Evolutionary conservation across 2,797 vertebrate species (phyloP).

Genomic region (Pelodytes ibericus): DNA sequence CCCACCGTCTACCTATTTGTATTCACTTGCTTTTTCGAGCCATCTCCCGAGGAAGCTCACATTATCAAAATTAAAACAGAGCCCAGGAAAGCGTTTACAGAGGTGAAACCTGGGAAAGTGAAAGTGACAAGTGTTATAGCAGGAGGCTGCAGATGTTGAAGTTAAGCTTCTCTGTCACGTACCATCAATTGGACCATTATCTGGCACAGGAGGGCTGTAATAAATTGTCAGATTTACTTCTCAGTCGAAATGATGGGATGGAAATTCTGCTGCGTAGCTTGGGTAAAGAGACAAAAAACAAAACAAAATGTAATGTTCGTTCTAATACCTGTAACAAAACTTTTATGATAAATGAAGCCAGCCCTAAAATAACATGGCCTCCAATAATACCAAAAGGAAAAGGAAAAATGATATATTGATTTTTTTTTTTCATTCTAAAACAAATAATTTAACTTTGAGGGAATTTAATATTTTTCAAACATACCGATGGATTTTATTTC

Average conservation of each 20-base stretch:
- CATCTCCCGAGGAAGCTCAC: conserved; percentile 61
- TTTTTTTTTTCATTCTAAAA: no score
- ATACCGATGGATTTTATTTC: no score
- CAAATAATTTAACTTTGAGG: no score
- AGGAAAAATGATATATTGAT: background rate
- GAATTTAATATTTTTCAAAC: no score
- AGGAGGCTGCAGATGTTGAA: conserved; percentile 65
- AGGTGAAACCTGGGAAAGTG: conserved; percentile 66
- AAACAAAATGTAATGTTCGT: conserved; percentile 51
- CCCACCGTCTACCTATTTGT: conserved; percentile 58
- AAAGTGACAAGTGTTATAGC: conserved; percentile 68
- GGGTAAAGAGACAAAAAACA: conserved; percentile 48
- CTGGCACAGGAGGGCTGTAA: conserved; percentile 69
- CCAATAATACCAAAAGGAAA: conserved; percentile 35
- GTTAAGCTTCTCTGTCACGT: conserved; percentile 73
- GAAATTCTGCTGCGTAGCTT: conserved; percentile 66
- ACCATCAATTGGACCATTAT: conserved; percentile 72
- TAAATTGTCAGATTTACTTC: conserved; percentile 76
- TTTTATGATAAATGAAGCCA: conserved; percentile 47
- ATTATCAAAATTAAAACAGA: conserved; percentile 67
- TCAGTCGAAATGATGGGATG: conserved; percentile 69
- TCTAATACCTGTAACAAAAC: conserved; percentile 54
- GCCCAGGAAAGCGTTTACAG: conserved; percentile 59
- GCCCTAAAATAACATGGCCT: background rate
- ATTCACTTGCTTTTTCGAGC: conserved; percentile 58